These are phyloP conservation scores for Neoitamus cyanurus DNA, from an alignment of 2,888 invertebrate species.

Conservation along the genomic window DNA sequence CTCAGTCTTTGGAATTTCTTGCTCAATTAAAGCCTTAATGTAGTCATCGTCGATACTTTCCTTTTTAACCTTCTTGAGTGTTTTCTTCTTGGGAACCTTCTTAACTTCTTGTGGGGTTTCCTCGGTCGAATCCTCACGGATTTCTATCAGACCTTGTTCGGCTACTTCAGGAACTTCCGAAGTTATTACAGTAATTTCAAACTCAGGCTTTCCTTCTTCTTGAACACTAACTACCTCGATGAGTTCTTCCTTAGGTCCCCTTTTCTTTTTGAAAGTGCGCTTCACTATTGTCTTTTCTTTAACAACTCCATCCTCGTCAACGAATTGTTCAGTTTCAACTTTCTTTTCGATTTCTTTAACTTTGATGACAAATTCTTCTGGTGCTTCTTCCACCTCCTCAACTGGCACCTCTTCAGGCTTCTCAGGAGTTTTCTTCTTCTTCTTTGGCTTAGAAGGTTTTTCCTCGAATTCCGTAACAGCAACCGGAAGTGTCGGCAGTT, in stretches of 20 bases:
- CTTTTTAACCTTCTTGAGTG: constrained; percentile 54
- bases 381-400: constrained; percentile 55
- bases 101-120: constrained; percentile 57
- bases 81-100: constrained; percentile 59
- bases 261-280: constrained; percentile 66
- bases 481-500: background rate
- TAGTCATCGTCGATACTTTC: constrained; percentile 61
- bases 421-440: constrained; percentile 11
- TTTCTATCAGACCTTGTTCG: constrained; percentile 52
- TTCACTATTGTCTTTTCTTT: constrained; percentile 65
- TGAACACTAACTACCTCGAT: constrained; percentile 68
- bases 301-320: constrained; percentile 60
- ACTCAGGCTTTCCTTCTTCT: constrained; percentile 62
- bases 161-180: constrained; percentile 55
- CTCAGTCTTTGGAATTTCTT: constrained; percentile 64
- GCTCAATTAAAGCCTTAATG: constrained; percentile 62
- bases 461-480: constrained; percentile 25
- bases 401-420: constrained; percentile 56
- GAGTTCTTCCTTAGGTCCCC: constrained; percentile 66
- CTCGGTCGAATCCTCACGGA: constrained; percentile 63
- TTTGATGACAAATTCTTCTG: constrained; percentile 57
- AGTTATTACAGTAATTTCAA: constrained; percentile 63
- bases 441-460: constrained; percentile 32
- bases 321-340: constrained; percentile 57
- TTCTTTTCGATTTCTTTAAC: constrained; percentile 55